These are phyloP conservation scores for Nomada ferruginata DNA, from an alignment of 2,888 invertebrate genomes.

Conservation along the genomic window DNA sequence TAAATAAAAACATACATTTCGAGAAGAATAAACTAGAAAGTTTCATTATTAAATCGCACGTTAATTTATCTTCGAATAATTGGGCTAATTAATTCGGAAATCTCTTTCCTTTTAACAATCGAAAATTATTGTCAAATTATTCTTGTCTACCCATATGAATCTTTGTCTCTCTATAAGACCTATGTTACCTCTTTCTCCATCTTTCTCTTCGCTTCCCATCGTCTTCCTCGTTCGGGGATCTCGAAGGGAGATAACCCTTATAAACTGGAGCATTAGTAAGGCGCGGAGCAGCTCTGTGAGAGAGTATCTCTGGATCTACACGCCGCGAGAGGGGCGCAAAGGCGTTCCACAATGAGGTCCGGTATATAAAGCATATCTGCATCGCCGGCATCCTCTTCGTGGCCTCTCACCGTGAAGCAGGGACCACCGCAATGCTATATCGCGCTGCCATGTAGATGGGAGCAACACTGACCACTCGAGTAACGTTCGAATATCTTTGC, in stretches of 20 bases:
- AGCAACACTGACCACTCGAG: conserved; percentile 55
- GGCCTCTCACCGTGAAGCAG: conserved; percentile 47
- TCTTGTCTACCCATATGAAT: neutral
- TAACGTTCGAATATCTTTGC: conserved; percentile 70
- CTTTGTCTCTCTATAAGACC: too few species aligned
- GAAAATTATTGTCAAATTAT: too few species aligned
- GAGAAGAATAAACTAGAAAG: neutral
- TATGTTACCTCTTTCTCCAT: neutral
- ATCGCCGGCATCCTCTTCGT: conserved; percentile 69
- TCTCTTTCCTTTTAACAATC: too few species aligned
- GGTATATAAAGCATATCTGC: conserved; percentile 82
- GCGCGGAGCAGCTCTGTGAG: conserved; percentile 75
- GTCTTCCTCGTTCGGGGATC: conserved; percentile 67
- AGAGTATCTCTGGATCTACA: conserved; percentile 79
- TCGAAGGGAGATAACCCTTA: conserved; percentile 78
- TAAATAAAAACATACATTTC: too few species aligned
- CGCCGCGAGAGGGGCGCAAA: conserved; percentile 74
- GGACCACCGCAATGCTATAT: conserved; percentile 69
- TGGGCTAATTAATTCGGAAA: neutral
- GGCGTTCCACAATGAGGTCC: conserved; percentile 79
- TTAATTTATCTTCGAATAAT: neutral
- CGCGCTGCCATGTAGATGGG: conserved; percentile 70
- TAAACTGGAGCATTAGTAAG: conserved; percentile 83
- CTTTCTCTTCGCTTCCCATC: conserved; percentile 6
- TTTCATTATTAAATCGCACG: too few species aligned